A percentile compares a stretch with the other conserved stretches of the same genome.
phyloP scores from a whole-genome alignment of 2,888 invertebrate genomes.

The Mellilla xanthometata region DNA sequence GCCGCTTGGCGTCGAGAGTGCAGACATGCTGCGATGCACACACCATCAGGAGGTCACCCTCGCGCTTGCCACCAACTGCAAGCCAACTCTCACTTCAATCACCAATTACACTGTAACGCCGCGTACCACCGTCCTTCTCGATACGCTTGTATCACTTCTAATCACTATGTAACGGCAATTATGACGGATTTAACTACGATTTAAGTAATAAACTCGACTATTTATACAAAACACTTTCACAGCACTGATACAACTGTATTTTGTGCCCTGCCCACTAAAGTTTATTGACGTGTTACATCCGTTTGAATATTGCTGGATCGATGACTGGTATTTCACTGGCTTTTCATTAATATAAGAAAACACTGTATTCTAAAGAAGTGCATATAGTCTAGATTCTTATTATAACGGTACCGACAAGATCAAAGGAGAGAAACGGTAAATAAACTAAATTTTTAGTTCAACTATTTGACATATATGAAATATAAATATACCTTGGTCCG shows the following conservation, averaged over 20 bases:
- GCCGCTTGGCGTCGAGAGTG: conserved; percentile 93
- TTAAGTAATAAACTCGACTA: conserved; percentile 10
- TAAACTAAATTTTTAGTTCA: conserved; percentile 65
- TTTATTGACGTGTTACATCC: conserved; percentile 82
- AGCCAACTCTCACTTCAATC: conserved; percentile 48
- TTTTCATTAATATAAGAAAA: conserved; percentile 28
- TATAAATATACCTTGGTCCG: conserved; percentile 89
- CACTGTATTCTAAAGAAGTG: conserved; percentile 34
- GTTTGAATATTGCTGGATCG: conserved; percentile 69
- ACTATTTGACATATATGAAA: conserved; percentile 67
- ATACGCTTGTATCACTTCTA: conserved; percentile 29
- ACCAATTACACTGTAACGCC: conserved; percentile 34
- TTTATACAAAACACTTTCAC: conserved; percentile 63
- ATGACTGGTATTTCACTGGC: conserved; percentile 52
- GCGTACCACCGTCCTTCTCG: conserved; percentile 47
- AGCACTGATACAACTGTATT: conserved; percentile 55
- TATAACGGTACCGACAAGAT: conserved; percentile 68
- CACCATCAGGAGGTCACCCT: conserved; percentile 88
- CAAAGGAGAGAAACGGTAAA: conserved; percentile 68
- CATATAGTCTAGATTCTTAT: conserved; percentile 42
- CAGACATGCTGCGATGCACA: conserved; percentile 98
- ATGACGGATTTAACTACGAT: conserved; percentile 12
- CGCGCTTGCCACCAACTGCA: conserved; percentile 79
- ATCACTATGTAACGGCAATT: conserved; percentile 18
- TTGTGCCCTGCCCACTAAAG: conserved; percentile 72